These are phyloP conservation scores for Pseudorhombus dupliciocellatus DNA, from an alignment of 2,113 vertebrate species.

Conservation along the genomic window DNA sequence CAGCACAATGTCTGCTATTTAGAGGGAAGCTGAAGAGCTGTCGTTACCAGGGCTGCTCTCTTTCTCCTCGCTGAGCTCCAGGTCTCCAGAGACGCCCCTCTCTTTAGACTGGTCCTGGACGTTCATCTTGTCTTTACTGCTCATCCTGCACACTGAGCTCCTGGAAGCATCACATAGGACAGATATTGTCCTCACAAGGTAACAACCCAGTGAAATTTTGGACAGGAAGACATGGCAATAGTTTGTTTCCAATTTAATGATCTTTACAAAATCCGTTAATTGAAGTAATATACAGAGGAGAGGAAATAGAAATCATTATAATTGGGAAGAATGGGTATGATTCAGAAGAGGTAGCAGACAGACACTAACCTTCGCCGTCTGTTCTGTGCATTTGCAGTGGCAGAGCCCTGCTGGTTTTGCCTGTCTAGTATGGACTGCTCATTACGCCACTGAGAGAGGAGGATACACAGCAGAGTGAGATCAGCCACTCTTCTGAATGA, in stretches of 20 bases:
- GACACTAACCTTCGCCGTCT: slow-evolving; percentile 74
- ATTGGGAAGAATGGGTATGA: not conserved
- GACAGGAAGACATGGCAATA: not conserved
- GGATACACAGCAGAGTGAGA: slow-evolving; percentile 16
- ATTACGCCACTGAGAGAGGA: slow-evolving; percentile 73
- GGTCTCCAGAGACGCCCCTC: slow-evolving; percentile 81
- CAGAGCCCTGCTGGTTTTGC: slow-evolving; percentile 71
- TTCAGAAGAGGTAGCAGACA: not conserved
- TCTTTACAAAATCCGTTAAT: not conserved
- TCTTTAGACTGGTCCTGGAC: slow-evolving; percentile 92
- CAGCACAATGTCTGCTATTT: fast-evolving
- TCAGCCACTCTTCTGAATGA: not conserved
- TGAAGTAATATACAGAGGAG: not conserved
- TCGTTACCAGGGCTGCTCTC: slow-evolving; percentile 76
- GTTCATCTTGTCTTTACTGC: slow-evolving; percentile 90
- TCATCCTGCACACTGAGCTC: slow-evolving; percentile 90
- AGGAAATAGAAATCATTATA: no score
- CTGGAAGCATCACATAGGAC: slow-evolving; percentile 60
- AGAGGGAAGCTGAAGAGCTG: not conserved
- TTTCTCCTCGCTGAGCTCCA: slow-evolving; percentile 82
- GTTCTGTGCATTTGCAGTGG: slow-evolving; percentile 57
- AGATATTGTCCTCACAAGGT: not conserved
- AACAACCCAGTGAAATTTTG: not conserved
- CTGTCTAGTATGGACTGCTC: slow-evolving; percentile 73
- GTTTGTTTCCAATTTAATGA: not conserved